Evolutionary conservation across 1,140 invertebrate genomes (phyloP).

Genomic region (Ceratina australensis): DNA sequence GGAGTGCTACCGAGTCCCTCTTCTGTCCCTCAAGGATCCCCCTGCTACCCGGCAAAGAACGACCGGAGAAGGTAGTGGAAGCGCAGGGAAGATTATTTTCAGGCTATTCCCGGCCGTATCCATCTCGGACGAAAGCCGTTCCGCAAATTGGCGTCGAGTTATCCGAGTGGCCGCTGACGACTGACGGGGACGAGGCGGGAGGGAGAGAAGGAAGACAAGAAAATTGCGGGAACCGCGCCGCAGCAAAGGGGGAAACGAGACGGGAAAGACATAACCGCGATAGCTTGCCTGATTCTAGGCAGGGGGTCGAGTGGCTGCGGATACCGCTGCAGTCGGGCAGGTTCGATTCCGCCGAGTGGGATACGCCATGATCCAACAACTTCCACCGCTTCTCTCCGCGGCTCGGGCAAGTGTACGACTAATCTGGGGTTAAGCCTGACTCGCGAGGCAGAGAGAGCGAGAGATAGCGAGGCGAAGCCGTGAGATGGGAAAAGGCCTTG

Average conservation of each 20-base stretch:
- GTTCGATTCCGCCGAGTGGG: slow-evolving; percentile 62
- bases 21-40: background rate
- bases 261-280: slow-evolving; percentile 42
- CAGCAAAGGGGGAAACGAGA: background rate
- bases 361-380: slow-evolving; percentile 62
- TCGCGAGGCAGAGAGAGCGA: slow-evolving; percentile 27
- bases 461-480: slow-evolving; percentile 6
- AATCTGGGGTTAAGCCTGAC: slow-evolving; percentile 57
- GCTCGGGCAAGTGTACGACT: slow-evolving; percentile 55
- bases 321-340: slow-evolving; percentile 63
- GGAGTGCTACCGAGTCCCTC: background rate
- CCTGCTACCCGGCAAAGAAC: background rate
- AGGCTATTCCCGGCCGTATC: slow-evolving; percentile 18
- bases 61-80: background rate
- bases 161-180: slow-evolving; percentile 46
- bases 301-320: slow-evolving; percentile 60
- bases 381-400: slow-evolving; percentile 28
- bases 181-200: background rate
- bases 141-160: slow-evolving; percentile 44
- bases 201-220: background rate
- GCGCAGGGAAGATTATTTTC: slow-evolving; percentile 38
- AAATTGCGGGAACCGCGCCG: background rate
- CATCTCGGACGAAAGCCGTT: slow-evolving; percentile 35
- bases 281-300: slow-evolving; percentile 42
- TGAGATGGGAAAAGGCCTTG: slow-evolving; percentile 30